These are phyloP conservation scores for Megaceryle maxima DNA, from an alignment of 2,113 vertebrate species.

Conservation along the genomic window DNA sequence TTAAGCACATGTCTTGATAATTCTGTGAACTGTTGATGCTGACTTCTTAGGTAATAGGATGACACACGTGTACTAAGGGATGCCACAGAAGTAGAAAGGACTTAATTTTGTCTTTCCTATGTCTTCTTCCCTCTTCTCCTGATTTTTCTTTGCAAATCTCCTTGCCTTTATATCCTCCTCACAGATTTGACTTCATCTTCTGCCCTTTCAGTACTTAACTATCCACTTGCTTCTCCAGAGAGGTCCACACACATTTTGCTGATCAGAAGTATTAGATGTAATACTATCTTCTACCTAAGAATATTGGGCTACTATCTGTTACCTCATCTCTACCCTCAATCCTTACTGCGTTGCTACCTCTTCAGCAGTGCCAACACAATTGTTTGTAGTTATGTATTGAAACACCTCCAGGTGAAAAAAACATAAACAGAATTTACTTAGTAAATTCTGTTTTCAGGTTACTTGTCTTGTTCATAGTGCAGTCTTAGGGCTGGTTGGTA, in stretches of 20 bases:
- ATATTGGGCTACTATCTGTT: not conserved
- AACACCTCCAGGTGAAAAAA: not conserved
- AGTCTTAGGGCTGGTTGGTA: not conserved
- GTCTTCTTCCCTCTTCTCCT: not conserved
- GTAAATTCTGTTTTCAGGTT: not conserved
- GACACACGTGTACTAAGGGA: not conserved
- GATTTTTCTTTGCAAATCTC: not conserved
- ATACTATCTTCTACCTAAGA: not conserved
- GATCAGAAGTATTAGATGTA: not conserved
- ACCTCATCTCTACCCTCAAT: not conserved
- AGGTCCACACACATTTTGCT: not conserved
- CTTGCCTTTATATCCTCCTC: not conserved
- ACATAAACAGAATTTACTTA: not conserved
- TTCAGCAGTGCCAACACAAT: not conserved
- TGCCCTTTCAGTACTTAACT: not conserved
- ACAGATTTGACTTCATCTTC: not conserved
- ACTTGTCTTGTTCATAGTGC: not conserved
- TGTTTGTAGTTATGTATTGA: not conserved
- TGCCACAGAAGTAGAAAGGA: not conserved
- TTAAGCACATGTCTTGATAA: not conserved
- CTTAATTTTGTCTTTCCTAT: not conserved
- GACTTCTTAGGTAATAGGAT: not conserved
- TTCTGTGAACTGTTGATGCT: not conserved
- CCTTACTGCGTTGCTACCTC: accelerated
- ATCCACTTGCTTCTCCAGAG: not conserved